Percentiles rank a stretch among this genome's conserved stretches.
phyloP scores from a whole-genome alignment of 2,113 vertebrate species.

The Dissostichus mawsoni region DNA sequence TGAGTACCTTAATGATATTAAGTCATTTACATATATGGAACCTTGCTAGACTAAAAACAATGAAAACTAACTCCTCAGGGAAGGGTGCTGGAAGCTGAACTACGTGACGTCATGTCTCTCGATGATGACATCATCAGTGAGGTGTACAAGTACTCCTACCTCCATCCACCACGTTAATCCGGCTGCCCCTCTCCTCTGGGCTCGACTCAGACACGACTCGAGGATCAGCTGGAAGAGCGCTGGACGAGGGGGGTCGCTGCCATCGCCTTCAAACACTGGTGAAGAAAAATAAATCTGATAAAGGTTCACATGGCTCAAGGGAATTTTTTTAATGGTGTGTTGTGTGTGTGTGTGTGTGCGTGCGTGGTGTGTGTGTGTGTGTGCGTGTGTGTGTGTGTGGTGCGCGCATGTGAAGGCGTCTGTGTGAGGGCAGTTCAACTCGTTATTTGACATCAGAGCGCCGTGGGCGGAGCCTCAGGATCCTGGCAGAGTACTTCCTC shows the following conservation, averaged over 20 bases:
- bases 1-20: neutral
- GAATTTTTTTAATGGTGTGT: neutral
- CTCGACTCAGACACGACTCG: slow-evolving; percentile 81
- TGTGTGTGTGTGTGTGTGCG: neutral
- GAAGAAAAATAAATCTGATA: neutral
- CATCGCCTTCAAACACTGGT: slow-evolving; percentile 83
- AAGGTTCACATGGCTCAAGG: neutral
- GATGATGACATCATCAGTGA: slow-evolving; percentile 87
- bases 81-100: slow-evolving; percentile 86
- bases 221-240: slow-evolving; percentile 76
- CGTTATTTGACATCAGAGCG: slow-evolving; percentile 78
- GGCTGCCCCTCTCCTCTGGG: slow-evolving; percentile 87
- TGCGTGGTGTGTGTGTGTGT: neutral
- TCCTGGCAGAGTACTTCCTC: slow-evolving; percentile 86
- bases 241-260: slow-evolving; percentile 75
- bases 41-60: neutral
- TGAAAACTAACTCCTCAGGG: slow-evolving; percentile 70
- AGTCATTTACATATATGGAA: neutral
- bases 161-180: slow-evolving; percentile 79
- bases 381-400: neutral
- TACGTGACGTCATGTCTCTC: slow-evolving; percentile 88
- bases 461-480: slow-evolving; percentile 67
- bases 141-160: slow-evolving; percentile 84
- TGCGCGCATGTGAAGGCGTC: slow-evolving; percentile 70
- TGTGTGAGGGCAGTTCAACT: slow-evolving; percentile 75